Percentiles rank a stretch among this genome's conserved stretches.
phyloP scores from a whole-genome alignment of 2,888 invertebrate species.

The Neoitamus cyanurus region DNA sequence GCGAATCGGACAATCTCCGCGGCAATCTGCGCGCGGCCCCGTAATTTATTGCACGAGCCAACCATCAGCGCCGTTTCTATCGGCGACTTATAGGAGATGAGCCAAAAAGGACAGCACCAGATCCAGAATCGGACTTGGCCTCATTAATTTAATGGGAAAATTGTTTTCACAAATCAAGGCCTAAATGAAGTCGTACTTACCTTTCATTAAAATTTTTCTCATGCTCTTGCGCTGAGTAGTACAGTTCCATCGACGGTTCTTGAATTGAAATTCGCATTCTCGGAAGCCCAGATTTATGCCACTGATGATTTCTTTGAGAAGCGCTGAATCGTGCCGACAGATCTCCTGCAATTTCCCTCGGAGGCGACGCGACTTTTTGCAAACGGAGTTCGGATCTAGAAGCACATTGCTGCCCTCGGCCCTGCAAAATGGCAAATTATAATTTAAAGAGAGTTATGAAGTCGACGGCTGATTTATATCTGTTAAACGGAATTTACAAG shows the following conservation, averaged over 20 bases:
- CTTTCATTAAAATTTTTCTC: slow-evolving; percentile 86
- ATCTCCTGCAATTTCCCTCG: slow-evolving; percentile 80
- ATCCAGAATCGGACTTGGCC: slow-evolving; percentile 40
- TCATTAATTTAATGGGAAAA: slow-evolving; percentile 57
- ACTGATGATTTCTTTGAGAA: slow-evolving; percentile 84
- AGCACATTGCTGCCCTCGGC: slow-evolving; percentile 87
- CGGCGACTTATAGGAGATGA: slow-evolving; percentile 7
- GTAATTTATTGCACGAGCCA: slow-evolving; percentile 54
- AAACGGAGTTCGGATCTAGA: slow-evolving; percentile 88
- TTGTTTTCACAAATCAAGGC: slow-evolving; percentile 55
- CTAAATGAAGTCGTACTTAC: slow-evolving; percentile 68
- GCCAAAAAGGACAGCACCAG: slow-evolving; percentile 13
- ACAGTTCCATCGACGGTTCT: slow-evolving; percentile 89
- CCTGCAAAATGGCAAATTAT: slow-evolving; percentile 67
- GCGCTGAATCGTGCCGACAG: slow-evolving; percentile 84
- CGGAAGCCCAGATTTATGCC: slow-evolving; percentile 85
- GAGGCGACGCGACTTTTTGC: slow-evolving; percentile 84
- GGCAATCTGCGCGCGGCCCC: slow-evolving; percentile 49
- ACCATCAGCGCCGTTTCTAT: neutral
- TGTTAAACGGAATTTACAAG: neutral
- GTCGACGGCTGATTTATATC: neutral
- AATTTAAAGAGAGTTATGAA: slow-evolving; percentile 5
- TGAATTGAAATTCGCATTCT: slow-evolving; percentile 90
- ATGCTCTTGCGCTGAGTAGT: slow-evolving; percentile 83
- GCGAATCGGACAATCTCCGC: neutral